These are phyloP conservation scores for Drosophila quasianomalipes DNA, from an alignment of 2,888 invertebrate species.

Conservation along the genomic window DNA sequence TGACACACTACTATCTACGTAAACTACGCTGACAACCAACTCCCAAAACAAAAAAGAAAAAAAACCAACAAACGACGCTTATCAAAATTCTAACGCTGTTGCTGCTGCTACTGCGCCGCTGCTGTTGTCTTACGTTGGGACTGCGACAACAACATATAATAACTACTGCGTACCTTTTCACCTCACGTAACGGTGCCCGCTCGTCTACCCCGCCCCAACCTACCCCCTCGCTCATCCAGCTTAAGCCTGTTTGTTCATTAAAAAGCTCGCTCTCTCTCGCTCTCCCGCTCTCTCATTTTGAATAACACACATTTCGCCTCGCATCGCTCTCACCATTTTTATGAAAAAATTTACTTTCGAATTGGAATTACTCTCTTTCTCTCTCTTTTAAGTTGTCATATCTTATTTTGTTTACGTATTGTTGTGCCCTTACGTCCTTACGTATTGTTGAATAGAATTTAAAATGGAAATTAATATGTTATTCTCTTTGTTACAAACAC, in stretches of 20 bases:
- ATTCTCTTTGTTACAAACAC: conserved; percentile 18
- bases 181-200: conserved; percentile 30
- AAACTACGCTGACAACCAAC: conserved; percentile 28
- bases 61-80: conserved; percentile 47
- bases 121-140: conserved; percentile 37
- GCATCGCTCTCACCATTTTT: conserved; percentile 43
- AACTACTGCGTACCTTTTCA: conserved; percentile 44
- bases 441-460: background rate
- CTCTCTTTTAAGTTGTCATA: conserved; percentile 51
- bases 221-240: conserved; percentile 32
- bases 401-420: conserved; percentile 27
- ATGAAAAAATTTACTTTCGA: conserved; percentile 55
- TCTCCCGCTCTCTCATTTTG: conserved; percentile 18
- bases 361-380: conserved; percentile 51
- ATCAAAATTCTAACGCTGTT: conserved; percentile 71
- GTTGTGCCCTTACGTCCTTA: conserved; percentile 22
- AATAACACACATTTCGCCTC: conserved; percentile 31
- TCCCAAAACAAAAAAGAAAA: background rate
- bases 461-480: conserved; percentile 22
- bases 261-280: conserved; percentile 1
- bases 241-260: conserved; percentile 30
- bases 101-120: conserved; percentile 56
- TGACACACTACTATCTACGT: conserved; percentile 10
- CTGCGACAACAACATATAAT: conserved; percentile 36
- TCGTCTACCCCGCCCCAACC: background rate